A percentile compares a stretch with the other conserved stretches of the same genome.
Conservation (phyloP, 2,797 vertebrate genomes). For the Trematomus bernacchii region DNA sequence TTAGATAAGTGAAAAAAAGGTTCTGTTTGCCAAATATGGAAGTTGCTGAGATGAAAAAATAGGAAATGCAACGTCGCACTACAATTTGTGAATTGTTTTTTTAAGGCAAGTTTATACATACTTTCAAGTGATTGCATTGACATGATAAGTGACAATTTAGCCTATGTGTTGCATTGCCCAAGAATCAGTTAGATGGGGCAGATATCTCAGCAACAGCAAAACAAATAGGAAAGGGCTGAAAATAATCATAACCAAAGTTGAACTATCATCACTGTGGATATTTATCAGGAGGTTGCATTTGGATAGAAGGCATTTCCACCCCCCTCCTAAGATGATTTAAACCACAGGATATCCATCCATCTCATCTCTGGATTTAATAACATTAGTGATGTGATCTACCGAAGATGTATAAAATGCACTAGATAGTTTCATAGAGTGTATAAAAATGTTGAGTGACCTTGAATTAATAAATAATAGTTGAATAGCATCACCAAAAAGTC, state of each 20-base stretch:
- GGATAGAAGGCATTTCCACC: not conserved
- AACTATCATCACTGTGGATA: too few relatives aligned
- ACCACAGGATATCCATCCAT: not conserved
- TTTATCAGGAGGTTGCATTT: not conserved
- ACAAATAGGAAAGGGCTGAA: too few relatives aligned
- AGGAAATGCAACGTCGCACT: too few relatives aligned
- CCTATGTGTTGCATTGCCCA: too few relatives aligned
- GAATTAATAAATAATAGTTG: constrained; percentile 17
- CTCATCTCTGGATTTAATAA: not conserved
- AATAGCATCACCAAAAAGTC: constrained; percentile 8
- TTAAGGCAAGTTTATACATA: not conserved
- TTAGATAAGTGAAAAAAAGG: too few relatives aligned
- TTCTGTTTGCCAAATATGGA: too few relatives aligned
- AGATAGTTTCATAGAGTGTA: not conserved
- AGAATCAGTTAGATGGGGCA: too few relatives aligned
- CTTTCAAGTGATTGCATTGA: not conserved
- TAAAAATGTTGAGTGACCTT: constrained; percentile 7
- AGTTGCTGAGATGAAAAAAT: too few relatives aligned
- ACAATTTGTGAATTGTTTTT: too few relatives aligned
- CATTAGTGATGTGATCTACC: not conserved
- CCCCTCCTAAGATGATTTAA: not conserved
- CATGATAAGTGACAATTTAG: not conserved
- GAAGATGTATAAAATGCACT: not conserved
- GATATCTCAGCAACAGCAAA: too few relatives aligned
- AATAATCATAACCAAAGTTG: too few relatives aligned